Percentiles rank a stretch among this genome's conserved stretches.
Evolutionary conservation across 1,140 invertebrate species (phyloP).

Genomic region (Euura lappo): DNA sequence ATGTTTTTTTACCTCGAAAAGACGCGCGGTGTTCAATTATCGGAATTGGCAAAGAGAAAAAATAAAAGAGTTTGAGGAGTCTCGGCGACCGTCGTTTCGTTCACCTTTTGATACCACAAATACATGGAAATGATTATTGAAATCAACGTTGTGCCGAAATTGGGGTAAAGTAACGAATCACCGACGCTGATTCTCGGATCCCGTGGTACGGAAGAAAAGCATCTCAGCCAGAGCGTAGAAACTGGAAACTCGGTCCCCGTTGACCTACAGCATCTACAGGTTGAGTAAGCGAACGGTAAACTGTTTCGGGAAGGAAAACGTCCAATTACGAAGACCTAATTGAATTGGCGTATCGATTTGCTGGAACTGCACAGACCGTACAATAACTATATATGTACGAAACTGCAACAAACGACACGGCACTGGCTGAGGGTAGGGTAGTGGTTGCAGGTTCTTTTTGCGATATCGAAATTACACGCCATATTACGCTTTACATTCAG

Average conservation of each 20-base stretch:
- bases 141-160: too few species aligned
- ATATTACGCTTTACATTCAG: conserved; percentile 43
- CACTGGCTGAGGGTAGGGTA: neutral
- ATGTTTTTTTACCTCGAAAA: too few species aligned
- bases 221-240: neutral
- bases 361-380: neutral
- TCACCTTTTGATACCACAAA: too few species aligned
- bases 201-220: too few species aligned
- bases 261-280: neutral
- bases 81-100: too few species aligned
- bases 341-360: conserved; percentile 5
- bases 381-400: conserved; percentile 5
- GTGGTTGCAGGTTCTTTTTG: neutral
- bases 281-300: conserved; percentile 3
- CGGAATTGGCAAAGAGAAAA: too few species aligned
- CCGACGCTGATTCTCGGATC: too few species aligned
- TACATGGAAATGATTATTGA: too few species aligned
- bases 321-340: conserved; percentile 1
- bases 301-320: conserved; percentile 4
- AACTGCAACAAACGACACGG: neutral
- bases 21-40: too few species aligned
- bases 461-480: conserved; percentile 43
- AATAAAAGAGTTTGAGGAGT: too few species aligned
- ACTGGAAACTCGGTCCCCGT: neutral
- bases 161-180: too few species aligned